Evolutionary conservation across 2,888 invertebrate genomes (phyloP), one percentile per base, ranked within the genome.

Genomic region (Drosophila fulvimacula): DNA sequence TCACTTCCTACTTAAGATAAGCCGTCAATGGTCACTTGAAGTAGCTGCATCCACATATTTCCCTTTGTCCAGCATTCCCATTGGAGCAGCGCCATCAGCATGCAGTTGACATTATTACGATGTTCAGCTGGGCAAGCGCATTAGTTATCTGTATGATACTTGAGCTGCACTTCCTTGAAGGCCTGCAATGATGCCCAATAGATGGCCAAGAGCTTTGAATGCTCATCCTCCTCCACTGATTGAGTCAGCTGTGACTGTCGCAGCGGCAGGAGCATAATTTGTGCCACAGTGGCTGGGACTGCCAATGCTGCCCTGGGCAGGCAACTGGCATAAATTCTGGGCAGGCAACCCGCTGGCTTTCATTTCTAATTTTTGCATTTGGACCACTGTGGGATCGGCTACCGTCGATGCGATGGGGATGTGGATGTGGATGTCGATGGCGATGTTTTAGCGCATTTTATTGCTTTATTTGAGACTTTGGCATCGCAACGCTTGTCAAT

Each of bases 281-380:
- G 57, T 69, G 69, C 21, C 24, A 39, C 51, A 42, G 36, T 49
- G 19, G 58, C 53, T n/a, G 38, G 13, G 48, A 21, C 5, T 9
- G 21, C 48, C 7, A 53, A 41, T 21, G 19, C 38, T 5, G 39
- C 38, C 42, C 39, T n/a, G 39, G 39, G 27, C 27, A 27, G 51
- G 66, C 62, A 30, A 30, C 10, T 75, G 76, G 82, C 88, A 84
- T 88, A 84, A 84, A 84, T 84, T 79, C 73, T 88, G 63, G 44
- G 62, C 56, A 48, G 65, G 57, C 81, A 68, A 60, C 88, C 88
- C 82, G 89, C 89, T 89, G 85, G 89, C 80, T 79, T 84, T 85
- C 74, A 66, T 88, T 84, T 84, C 88, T 88, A 84, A 88, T 84
- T 88, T 88, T 73, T 88, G 82, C 87, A 88, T 82, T 86, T 83